Base-by-base conservation (phyloP, 2,888 invertebrate species). In the Autographa pulchrina region DNA sequence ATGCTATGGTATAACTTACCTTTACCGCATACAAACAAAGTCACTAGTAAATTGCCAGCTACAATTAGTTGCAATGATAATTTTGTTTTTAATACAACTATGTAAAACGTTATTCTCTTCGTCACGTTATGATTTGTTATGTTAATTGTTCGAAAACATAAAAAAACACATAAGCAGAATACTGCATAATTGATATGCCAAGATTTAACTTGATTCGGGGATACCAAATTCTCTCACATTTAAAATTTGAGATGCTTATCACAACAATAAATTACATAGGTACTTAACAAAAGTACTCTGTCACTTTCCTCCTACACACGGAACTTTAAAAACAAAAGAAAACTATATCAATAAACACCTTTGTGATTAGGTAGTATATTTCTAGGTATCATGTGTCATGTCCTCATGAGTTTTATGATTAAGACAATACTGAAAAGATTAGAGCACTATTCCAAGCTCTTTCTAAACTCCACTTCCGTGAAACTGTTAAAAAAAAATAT, bases 1-100 rank as follows among this genome's bases (percentile, higher is more conserved):
- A 65, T 80, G 68, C 52, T 65, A 72, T 25, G 54, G 54, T 43
- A 67, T 43, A 25, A 8, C 9, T 58, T 62, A 58, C 18, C 31
- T 13, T 18, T n/a, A 54, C 14, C 14, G 48, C 52, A 77, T 66
- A 54, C 71, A 11, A 14, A 43, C 14, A 43, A 16, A 14, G 38
- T 38, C n/a, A n/a, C n/a, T n/a, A 48, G n/a, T n/a, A 14, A 43
- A 48, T 48, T 48, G n/a, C 48, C 48, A n/a, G 48, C 16, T 43
- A 43, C 14, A 14, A 16, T 16, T 4, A 16, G 16, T 25, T 25
- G 16, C 11, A 41, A 41, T 9, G 9, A 41, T 38, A 38, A 11
- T 38, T 38, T 38, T 11, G 7, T 35, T 38, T 38, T 38, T 38
- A 38, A 11, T 38, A 11, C 38, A 38, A 11, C 38, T 11, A 11